Base-by-base conservation (phyloP, 2,113 vertebrate genomes). In the Eudorcas thomsonii region DNA sequence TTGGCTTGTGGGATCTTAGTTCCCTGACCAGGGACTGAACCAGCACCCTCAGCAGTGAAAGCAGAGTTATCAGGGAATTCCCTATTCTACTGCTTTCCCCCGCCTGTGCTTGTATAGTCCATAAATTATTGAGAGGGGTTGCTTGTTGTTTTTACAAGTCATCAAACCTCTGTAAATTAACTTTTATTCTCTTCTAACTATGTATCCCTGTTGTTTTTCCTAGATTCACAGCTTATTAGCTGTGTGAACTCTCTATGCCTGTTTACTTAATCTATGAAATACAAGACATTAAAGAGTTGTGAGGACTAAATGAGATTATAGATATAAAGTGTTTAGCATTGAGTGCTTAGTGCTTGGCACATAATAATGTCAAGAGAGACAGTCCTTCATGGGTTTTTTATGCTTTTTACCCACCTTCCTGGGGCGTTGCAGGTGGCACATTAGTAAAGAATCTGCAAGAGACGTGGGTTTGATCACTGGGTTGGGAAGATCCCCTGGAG, bases 231-330 rank as follows among this genome's bases (percentile, higher is more conserved):
- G 77, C 45, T 92, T 52, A 57, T 71, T 74, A 92, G 48, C 71
- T 90, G 26, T 87, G 15, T 43, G 62, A 77, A 43, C 30, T 80
- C 83, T 80, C 21, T 60, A 12, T 57, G 33, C 36, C 43, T 80
- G 43, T 87, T 91, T 87, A 71, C 57, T 78, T 94, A 52, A 71
- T 85, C 21, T 50, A 62, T 74, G 87, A 96, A 97, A 81, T 8
- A 92, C 39, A 39, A 33, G 6, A 10, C 3, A 48, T 52, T 55
- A 90, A 26, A n/a, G 19, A n/a, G 28, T 43, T 87, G 48, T 97
- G 55, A 82, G 62, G 5, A 60, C 81, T 78, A 89, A 89, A 43
- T 57, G 28, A 95, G 28, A 78, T 87, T 23, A 90, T 19, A 80
- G 84, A 48, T 84, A 28, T 57, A 60, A 91, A 84, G 25, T 81